Percentiles rank a stretch among this genome's conserved stretches.
Conservation (phyloP, 2,888 invertebrate genomes). For the Agrochola lychnidis region DNA sequence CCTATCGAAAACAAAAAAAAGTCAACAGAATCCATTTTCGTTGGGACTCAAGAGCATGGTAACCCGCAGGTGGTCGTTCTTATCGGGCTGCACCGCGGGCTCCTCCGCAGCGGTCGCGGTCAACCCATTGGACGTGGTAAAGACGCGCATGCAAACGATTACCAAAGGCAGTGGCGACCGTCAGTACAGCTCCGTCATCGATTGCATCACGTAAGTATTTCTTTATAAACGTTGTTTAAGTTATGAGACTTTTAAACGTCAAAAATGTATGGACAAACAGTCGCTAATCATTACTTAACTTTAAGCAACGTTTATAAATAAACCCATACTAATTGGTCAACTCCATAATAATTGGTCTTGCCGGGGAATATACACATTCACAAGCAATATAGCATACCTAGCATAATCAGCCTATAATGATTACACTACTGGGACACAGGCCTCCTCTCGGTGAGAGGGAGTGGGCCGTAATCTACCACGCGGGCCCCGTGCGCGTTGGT, state of each 20-base stretch:
- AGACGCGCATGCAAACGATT: slow-evolving; percentile 98
- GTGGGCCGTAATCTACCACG: too few relatives aligned
- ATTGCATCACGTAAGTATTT: slow-evolving; percentile 95
- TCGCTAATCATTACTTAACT: background rate
- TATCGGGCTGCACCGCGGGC: slow-evolving; percentile 97
- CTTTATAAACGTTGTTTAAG: background rate
- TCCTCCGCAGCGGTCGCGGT: slow-evolving; percentile 96
- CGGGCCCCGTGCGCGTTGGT: too few relatives aligned
- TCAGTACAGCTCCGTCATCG: slow-evolving; percentile 96
- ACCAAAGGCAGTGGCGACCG: slow-evolving; percentile 96
- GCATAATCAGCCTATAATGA: too few relatives aligned
- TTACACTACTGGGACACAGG: too few relatives aligned
- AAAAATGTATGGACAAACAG: background rate
- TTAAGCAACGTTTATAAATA: background rate
- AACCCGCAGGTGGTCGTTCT: slow-evolving; percentile 95
- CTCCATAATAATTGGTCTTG: background rate
- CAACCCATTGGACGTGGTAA: slow-evolving; percentile 99
- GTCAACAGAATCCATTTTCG: too few relatives aligned
- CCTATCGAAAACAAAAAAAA: too few relatives aligned
- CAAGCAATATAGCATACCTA: too few relatives aligned
- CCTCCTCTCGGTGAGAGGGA: too few relatives aligned
- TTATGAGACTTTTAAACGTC: background rate
- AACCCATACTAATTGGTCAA: too few relatives aligned
- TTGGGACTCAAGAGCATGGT: background rate
- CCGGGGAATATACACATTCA: background rate